These are phyloP conservation scores for Hirtodrosophila confusa DNA, from an alignment of 2,888 invertebrate genomes.

Conservation along the genomic window DNA sequence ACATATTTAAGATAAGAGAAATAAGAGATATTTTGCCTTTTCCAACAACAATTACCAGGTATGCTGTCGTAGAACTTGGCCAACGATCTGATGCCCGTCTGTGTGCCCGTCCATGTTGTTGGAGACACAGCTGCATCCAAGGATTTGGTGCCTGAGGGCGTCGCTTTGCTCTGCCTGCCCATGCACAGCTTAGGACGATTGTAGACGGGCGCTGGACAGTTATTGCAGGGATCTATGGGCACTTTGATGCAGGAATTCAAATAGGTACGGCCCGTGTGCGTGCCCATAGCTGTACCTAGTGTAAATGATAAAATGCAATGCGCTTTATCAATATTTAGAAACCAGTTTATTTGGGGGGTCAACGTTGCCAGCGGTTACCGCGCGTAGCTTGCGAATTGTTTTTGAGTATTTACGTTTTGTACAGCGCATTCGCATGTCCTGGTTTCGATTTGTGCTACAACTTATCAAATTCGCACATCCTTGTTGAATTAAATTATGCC, in stretches of 20 bases:
- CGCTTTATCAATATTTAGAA: slow-evolving; percentile 70
- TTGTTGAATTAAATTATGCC: too few species aligned
- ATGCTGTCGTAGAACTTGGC: slow-evolving; percentile 91
- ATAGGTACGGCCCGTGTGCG: slow-evolving; percentile 87
- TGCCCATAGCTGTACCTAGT: slow-evolving; percentile 80
- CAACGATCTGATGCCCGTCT: slow-evolving; percentile 86
- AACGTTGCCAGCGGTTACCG: slow-evolving; percentile 66
- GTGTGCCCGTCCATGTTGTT: slow-evolving; percentile 46
- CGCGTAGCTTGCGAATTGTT: slow-evolving; percentile 40
- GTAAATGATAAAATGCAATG: slow-evolving; percentile 26
- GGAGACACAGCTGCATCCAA: slow-evolving; percentile 22
- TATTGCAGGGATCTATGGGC: slow-evolving; percentile 89
- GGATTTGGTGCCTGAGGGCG: slow-evolving; percentile 4
- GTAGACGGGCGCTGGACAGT: slow-evolving; percentile 89
- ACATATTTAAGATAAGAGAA: too few species aligned
- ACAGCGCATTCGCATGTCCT: slow-evolving; percentile 46
- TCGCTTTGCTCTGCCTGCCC: slow-evolving; percentile 57
- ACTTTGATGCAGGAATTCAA: slow-evolving; percentile 89
- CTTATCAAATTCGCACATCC: neutral
- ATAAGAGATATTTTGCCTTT: too few species aligned
- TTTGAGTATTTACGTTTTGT: slow-evolving; percentile 59
- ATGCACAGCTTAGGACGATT: slow-evolving; percentile 85
- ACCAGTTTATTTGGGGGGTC: slow-evolving; percentile 30
- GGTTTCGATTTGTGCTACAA: slow-evolving; percentile 6
- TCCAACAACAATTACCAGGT: slow-evolving; percentile 84